Base-by-base conservation (phyloP, 2,888 invertebrate genomes). In the Pseudococcus viburni region DNA sequence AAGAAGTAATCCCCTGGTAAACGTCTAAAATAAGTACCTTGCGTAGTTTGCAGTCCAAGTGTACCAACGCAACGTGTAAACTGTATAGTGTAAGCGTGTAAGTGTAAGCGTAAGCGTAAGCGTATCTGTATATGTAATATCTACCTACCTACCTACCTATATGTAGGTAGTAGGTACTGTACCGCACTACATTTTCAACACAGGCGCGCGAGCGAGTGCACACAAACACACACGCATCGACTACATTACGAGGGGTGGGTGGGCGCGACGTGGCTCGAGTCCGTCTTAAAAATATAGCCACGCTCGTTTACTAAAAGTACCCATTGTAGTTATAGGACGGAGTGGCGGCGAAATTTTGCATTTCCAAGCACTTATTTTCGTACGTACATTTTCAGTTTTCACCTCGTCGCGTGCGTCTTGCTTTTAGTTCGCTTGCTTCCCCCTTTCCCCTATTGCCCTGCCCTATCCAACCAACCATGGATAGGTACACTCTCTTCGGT, bases 1-100 rank as follows among this genome's bases (percentile, higher is more conserved):
- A 87, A 87, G 86, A 87, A 87, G 87, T 87, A 87, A 87, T 87
- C 87, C 87, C 87, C 46, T 87, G 87, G 87, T 77, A 87, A 87
- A 87, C 77, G 87, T 87, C 77, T 87, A 39, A 87, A 87, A 87
- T 87, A 87, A 87, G 87, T 87, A 87, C 77, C 80, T 83, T 46
- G 8, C 46, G 11, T 85, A 85, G 85, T 51, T 85, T 64, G 59
- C 39, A 85, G 85, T 85, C 64, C 12, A 73, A 86, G 86, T 86
- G 19, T 7, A 17, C 33, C 26, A 33, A 33, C 26, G 26, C 26
- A 33, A 33, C 26, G 26, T 33, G 26, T 33, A 33, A 33, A 33
- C 26, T 33, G 26, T 33, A 33, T 33, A 33, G 1, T n/a, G n/a
- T n/a, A n/a, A n/a, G n/a, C n/a, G n/a, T n/a, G n/a, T n/a, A n/a